A percentile compares a stretch with the other conserved stretches of the same genome.
phyloP scores from a whole-genome alignment of 2,113 vertebrate species.

The Syrrhaptes paradoxus region DNA sequence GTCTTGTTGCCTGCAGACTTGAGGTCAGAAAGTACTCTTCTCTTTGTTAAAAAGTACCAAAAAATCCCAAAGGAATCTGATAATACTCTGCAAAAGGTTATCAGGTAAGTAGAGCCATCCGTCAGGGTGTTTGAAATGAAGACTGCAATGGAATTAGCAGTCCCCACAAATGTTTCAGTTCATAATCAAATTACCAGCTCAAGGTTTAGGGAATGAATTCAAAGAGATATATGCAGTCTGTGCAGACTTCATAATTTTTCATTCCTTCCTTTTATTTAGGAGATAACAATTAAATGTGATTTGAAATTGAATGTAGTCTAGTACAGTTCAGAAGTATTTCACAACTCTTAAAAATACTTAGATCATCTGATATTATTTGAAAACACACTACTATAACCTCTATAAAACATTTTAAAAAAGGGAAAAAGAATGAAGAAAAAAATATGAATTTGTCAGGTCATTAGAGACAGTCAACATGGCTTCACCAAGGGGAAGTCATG shows the following conservation, averaged over 20 bases:
- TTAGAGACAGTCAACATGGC: no score
- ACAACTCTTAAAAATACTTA: conserved; percentile 62
- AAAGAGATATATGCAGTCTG: not conserved
- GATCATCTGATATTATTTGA: conserved; percentile 47
- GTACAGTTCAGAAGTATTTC: conserved; percentile 34
- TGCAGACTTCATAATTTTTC: not conserved
- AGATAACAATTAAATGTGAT: conserved; percentile 63
- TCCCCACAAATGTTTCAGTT: conserved; percentile 41
- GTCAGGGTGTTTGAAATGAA: not conserved
- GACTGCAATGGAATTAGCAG: not conserved
- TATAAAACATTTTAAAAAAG: not conserved
- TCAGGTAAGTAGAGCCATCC: not conserved
- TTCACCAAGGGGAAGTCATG: no score
- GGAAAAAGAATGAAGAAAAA: not conserved
- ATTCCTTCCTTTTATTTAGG: conserved; percentile 45
- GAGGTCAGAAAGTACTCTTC: not conserved
- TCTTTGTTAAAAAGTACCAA: not conserved
- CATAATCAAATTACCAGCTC: conserved; percentile 55
- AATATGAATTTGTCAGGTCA: conserved; percentile 48
- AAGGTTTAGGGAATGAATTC: conserved; percentile 18
- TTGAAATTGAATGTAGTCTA: conserved; percentile 48
- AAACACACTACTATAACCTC: not conserved
- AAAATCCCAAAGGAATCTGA: not conserved
- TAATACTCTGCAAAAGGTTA: not conserved
- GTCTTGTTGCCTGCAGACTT: not conserved